Conservation (phyloP, 1,140 invertebrate genomes). For the Coenobita brevimanus region DNA sequence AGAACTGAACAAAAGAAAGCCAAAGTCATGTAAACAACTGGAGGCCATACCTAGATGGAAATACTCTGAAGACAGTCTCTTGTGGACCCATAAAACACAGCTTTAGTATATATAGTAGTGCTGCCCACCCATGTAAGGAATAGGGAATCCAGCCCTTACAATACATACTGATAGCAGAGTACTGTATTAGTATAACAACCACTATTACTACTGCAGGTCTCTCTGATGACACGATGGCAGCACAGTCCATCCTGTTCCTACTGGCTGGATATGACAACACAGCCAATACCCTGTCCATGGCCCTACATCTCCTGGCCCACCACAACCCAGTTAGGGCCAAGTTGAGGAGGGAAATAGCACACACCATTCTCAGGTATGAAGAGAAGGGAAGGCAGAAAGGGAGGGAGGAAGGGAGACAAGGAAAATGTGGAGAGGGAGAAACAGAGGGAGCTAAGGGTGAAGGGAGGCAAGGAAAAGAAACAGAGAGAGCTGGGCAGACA, state of each 20-base stretch:
- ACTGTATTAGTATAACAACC: too few relatives aligned
- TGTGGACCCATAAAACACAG: too few relatives aligned
- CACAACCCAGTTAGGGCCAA: slow-evolving; percentile 63
- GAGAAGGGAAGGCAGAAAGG: not conserved
- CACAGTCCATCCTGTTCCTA: slow-evolving; percentile 68
- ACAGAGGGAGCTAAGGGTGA: not conserved
- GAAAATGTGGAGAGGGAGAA: not conserved
- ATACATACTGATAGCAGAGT: too few relatives aligned
- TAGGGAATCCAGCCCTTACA: too few relatives aligned
- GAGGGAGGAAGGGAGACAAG: not conserved
- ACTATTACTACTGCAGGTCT: slow-evolving; percentile 28
- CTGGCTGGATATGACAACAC: slow-evolving; percentile 80
- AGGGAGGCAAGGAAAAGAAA: not conserved
- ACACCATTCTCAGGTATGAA: slow-evolving; percentile 12
- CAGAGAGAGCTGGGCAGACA: not conserved
- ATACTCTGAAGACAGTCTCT: too few relatives aligned
- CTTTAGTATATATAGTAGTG: too few relatives aligned
- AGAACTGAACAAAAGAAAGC: too few relatives aligned
- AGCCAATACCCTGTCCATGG: slow-evolving; percentile 76
- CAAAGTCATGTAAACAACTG: too few relatives aligned
- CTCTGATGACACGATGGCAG: slow-evolving; percentile 60
- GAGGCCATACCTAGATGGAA: too few relatives aligned
- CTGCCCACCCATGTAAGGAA: too few relatives aligned
- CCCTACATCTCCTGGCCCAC: slow-evolving; percentile 79
- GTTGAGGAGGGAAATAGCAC: slow-evolving; percentile 55